Conservation (phyloP, 2,797 vertebrate species). For the Cryptoblepharus egeriae region DNA sequence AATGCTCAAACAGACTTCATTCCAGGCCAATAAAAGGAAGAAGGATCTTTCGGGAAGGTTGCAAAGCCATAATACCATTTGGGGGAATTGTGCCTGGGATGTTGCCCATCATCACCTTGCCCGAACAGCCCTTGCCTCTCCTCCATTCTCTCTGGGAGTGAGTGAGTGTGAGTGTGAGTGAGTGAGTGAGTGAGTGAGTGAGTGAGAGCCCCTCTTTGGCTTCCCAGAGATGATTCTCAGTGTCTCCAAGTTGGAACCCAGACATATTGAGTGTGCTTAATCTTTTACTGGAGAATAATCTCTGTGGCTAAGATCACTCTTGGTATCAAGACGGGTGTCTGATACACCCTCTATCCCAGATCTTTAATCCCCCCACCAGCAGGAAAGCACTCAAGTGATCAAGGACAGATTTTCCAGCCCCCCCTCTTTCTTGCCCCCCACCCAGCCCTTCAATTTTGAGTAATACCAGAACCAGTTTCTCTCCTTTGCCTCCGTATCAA, state of each 20-base stretch:
- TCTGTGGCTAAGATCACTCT: conserved; percentile 2
- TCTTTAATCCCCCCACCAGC: not conserved
- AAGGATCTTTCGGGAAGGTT: not conserved
- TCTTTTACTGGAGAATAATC: conserved; percentile 21
- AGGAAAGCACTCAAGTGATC: not conserved
- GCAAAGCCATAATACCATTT: no score
- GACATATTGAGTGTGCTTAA: conserved; percentile 15
- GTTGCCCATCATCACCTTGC: not conserved
- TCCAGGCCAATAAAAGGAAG: no score
- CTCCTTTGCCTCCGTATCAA: no score
- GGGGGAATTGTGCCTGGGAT: no score
- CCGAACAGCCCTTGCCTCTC: no score
- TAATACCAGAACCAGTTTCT: not conserved
- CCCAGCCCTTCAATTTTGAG: not conserved
- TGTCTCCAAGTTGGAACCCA: not conserved
- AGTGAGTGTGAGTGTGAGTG: no score
- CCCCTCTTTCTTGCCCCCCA: no score
- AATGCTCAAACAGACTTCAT: no score
- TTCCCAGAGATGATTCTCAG: not conserved
- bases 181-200: no score
- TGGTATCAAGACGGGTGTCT: conserved; percentile 1
- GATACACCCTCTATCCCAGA: not conserved
- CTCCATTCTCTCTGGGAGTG: no score
- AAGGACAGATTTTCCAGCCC: not conserved
- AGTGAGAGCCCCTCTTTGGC: not conserved